Percentiles rank a stretch among this genome's conserved stretches.
Evolutionary conservation across 2,888 invertebrate species (phyloP).

Genomic region (Thalpophila matura): DNA sequence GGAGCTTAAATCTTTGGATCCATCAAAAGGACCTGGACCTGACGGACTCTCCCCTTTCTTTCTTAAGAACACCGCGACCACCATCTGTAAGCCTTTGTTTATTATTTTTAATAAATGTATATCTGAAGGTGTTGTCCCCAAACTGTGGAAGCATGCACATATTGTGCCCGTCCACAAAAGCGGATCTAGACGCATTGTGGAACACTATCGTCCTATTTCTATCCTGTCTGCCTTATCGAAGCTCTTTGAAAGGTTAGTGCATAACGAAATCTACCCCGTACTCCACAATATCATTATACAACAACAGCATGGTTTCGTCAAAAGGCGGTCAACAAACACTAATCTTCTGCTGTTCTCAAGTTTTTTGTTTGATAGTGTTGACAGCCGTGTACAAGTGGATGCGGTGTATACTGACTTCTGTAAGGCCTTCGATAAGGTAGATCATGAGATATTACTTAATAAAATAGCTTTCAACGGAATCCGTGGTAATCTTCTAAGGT

Average conservation of each 20-base stretch:
- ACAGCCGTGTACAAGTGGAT: no score
- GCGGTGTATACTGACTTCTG: no score
- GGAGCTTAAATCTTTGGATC: slow-evolving; percentile 9
- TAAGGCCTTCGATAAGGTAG: slow-evolving; percentile 1
- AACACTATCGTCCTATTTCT: slow-evolving; percentile 17
- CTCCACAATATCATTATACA: no score
- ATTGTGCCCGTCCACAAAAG: not conserved
- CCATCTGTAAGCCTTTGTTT: not conserved
- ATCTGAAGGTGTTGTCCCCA: not conserved
- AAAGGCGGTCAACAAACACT: slow-evolving; percentile 1
- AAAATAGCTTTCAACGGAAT: slow-evolving; percentile 3
- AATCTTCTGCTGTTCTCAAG: slow-evolving; percentile 3
- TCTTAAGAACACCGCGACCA: not conserved
- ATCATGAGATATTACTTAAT: not conserved
- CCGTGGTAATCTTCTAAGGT: slow-evolving; percentile 3
- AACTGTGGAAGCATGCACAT: not conserved
- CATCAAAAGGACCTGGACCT: not conserved
- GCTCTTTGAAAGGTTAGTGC: no score
- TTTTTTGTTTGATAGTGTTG: no score
- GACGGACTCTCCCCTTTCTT: not conserved
- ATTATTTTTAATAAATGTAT: not conserved
- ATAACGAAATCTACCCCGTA: no score
- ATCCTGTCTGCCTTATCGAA: no score
- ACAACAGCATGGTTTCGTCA: slow-evolving; percentile 8
- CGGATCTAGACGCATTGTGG: not conserved